A percentile compares a stretch with the other conserved stretches of the same genome.
phyloP scores from a whole-genome alignment of 2,797 vertebrate species.

The Darevskia mixta region DNA sequence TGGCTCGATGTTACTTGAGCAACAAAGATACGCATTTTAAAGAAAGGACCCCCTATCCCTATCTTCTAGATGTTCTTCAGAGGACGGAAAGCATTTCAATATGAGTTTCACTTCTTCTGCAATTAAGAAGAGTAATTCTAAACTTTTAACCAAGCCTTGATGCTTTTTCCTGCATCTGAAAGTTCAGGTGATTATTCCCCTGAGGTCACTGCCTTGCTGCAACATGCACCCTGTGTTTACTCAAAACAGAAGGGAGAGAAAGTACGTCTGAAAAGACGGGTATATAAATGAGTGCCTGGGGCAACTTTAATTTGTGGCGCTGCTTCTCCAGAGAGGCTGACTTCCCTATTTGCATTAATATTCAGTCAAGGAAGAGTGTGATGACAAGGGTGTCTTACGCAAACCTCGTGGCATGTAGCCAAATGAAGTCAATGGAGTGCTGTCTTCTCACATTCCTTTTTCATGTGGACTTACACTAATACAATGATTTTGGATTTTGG shows the following conservation, averaged over 20 bases:
- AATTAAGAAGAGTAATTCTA: not conserved
- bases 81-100: slow-evolving; percentile 38
- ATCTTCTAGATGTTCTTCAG: slow-evolving; percentile 37
- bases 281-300: slow-evolving; percentile 67
- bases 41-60: slow-evolving; percentile 17
- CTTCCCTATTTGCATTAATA: slow-evolving; percentile 79
- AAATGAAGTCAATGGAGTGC: slow-evolving; percentile 55
- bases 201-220: slow-evolving; percentile 55
- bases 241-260: slow-evolving; percentile 54
- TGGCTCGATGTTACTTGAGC: not conserved
- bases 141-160: not conserved
- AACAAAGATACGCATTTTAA: slow-evolving; percentile 18
- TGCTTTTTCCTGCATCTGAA: slow-evolving; percentile 46
- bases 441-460: slow-evolving; percentile 59
- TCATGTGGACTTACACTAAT: slow-evolving; percentile 13
- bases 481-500: slow-evolving; percentile 30
- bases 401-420: slow-evolving; percentile 65
- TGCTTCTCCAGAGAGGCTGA: slow-evolving; percentile 59
- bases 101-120: slow-evolving; percentile 2
- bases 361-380: slow-evolving; percentile 69
- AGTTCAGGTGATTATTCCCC: slow-evolving; percentile 57
- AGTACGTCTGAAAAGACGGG: slow-evolving; percentile 53
- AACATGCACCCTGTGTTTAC: slow-evolving; percentile 62
- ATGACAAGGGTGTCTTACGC: slow-evolving; percentile 75
- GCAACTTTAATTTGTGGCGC: slow-evolving; percentile 64